These are phyloP conservation scores for Peromyscus californicus DNA, from an alignment of 2,113 vertebrate genomes.

Conservation along the genomic window DNA sequence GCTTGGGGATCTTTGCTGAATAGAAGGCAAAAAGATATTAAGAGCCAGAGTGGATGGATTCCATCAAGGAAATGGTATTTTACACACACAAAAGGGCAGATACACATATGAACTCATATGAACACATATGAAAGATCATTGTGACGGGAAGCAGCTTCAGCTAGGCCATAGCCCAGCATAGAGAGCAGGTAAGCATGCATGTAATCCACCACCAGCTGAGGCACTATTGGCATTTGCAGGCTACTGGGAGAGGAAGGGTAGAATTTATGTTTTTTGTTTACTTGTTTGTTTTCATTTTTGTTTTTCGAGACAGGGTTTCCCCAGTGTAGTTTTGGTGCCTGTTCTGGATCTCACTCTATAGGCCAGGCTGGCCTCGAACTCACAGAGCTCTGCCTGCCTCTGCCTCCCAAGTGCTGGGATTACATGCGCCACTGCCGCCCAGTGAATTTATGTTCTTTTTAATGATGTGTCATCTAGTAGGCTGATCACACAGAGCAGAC, in stretches of 20 bases:
- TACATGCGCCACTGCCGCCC: no score
- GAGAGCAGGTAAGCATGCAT: not conserved
- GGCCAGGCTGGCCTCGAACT: no score
- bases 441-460: not conserved
- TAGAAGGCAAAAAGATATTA: not conserved
- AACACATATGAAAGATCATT: not conserved
- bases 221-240: not conserved
- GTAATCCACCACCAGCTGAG: not conserved
- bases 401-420: no score
- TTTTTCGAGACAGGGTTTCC: no score
- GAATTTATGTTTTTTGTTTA: not conserved
- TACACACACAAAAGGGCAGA: not conserved
- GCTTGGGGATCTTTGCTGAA: not conserved
- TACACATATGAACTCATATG: not conserved
- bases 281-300: no score
- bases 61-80: not conserved
- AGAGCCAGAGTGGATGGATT: not conserved
- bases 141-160: not conserved
- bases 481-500: not conserved
- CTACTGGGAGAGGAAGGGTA: not conserved
- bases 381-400: no score
- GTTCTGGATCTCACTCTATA: no score
- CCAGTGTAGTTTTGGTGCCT: no score
- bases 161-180: not conserved
- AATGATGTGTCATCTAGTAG: not conserved